phyloP scores from a whole-genome alignment of 2,888 invertebrate species.

The Troides oblongomaculatus region DNA sequence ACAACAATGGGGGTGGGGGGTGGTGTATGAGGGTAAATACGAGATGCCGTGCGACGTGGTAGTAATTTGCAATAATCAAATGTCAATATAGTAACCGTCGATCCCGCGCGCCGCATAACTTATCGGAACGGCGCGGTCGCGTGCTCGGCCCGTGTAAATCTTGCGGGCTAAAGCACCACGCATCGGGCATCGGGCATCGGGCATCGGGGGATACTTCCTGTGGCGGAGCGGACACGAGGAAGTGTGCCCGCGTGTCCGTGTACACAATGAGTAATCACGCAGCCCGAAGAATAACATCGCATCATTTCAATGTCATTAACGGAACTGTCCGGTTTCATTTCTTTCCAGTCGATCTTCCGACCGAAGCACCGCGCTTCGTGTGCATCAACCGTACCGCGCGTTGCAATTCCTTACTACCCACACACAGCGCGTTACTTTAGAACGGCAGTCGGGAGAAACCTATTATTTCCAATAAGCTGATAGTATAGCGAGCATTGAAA shows the following conservation, averaged over 20 bases:
- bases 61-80: slow-evolving; percentile 31
- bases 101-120: slow-evolving; percentile 26
- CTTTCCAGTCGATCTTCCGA: slow-evolving; percentile 17
- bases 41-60: slow-evolving; percentile 6
- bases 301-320: slow-evolving; percentile 49
- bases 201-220: slow-evolving; percentile 30
- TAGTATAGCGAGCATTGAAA: no score
- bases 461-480: no score
- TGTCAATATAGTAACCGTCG: slow-evolving; percentile 33
- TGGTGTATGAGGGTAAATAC: neutral
- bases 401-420: neutral
- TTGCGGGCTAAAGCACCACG: slow-evolving; percentile 29
- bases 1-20: no score
- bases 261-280: slow-evolving; percentile 12
- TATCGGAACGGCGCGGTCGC: slow-evolving; percentile 27
- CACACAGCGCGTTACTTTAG: no score
- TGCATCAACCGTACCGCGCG: neutral
- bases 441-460: no score
- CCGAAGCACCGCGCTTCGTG: slow-evolving; percentile 3
- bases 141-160: slow-evolving; percentile 36
- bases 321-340: slow-evolving; percentile 32
- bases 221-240: slow-evolving; percentile 31
- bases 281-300: slow-evolving; percentile 37
- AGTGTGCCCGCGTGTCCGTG: slow-evolving; percentile 13
- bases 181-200: slow-evolving; percentile 1